Evolutionary conservation across 92 coral and sea anemone species (phyloP), one percentile per base, ranked within the genome.

Genomic region (Porites evermanni): DNA sequence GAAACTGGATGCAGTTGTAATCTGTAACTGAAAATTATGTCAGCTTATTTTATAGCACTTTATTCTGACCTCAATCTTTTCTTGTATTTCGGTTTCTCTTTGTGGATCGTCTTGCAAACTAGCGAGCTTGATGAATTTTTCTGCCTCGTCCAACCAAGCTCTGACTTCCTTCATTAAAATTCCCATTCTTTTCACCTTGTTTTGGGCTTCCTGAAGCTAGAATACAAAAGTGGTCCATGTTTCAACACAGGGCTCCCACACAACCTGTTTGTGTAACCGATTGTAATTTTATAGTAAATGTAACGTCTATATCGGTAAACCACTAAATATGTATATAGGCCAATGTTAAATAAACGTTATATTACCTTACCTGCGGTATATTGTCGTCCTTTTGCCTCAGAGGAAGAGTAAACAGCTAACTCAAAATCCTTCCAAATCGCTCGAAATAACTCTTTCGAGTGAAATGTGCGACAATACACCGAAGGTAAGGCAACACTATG

Each of bases 131-230:
- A 85, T 66, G 4, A 90, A 56, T 12, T 61, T 54, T 56, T 90
- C 93, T 20, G 91, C 56, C 6, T 82, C 91, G 64, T 81, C 77
- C 88, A 90, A 24, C 93, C 93, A 90, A n/a, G 81, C 50, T 72
- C 89, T 83, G 21, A 90, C 79, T 51, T 82, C 87, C 12, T 71
- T 84, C 67, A 90, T 81, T 51, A 81, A 53, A 13, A 56, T 58
- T 6, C 93, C 93, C 74, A 90, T 86, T 59, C 77, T 85, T 68
- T 82, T 82, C 53, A 90, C 76, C 24, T 79, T 75, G 11, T 24
- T 59, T 65, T 87, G 84, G 67, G 72, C 51, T 16, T 82, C 86
- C 20, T 61, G 19, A 26, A 87, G 88, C 93, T 90, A 53, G 18
- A 85, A 54, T 2, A 32, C 6, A 26, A 7, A 29, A 77, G 10